Percentiles rank a stretch among this genome's conserved stretches.
These are phyloP conservation scores for Lithophane leautieri DNA, from an alignment of 2,888 invertebrate genomes.

Conservation along the genomic window DNA sequence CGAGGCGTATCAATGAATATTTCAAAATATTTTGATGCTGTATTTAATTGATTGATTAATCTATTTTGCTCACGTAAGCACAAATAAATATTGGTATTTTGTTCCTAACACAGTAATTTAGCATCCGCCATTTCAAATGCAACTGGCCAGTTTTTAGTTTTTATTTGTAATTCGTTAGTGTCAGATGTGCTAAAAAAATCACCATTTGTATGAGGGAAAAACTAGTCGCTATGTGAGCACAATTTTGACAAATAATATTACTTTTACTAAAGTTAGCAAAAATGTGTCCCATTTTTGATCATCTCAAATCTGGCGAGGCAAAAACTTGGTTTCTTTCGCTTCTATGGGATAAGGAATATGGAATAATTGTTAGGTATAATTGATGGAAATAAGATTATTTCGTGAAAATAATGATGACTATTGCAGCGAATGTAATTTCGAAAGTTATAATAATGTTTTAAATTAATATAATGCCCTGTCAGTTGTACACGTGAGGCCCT, in stretches of 20 bases:
- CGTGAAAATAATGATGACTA: not conserved
- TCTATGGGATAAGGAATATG: not conserved
- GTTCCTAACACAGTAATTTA: not conserved
- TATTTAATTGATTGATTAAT: not conserved
- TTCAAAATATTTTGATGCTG: not conserved
- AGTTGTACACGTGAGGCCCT: not conserved
- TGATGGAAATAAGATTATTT: not conserved
- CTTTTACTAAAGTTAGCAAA: not conserved
- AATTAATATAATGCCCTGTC: not conserved
- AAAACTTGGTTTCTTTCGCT: not conserved
- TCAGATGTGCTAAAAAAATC: slow-evolving; percentile 23
- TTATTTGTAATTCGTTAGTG: slow-evolving; percentile 56
- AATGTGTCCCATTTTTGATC: not conserved
- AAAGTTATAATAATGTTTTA: not conserved
- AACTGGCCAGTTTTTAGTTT: slow-evolving; percentile 8
- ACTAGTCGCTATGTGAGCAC: not conserved
- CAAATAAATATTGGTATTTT: not conserved
- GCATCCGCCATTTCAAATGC: slow-evolving; percentile 11
- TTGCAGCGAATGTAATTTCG: not conserved
- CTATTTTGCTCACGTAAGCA: not conserved
- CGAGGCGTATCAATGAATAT: not conserved
- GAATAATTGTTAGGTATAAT: not conserved
- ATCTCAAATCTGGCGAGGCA: not conserved
- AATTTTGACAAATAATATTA: not conserved
- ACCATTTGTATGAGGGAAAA: not conserved